Conservation (phyloP, 2,797 vertebrate genomes). For the Toxotes lorentzi region DNA sequence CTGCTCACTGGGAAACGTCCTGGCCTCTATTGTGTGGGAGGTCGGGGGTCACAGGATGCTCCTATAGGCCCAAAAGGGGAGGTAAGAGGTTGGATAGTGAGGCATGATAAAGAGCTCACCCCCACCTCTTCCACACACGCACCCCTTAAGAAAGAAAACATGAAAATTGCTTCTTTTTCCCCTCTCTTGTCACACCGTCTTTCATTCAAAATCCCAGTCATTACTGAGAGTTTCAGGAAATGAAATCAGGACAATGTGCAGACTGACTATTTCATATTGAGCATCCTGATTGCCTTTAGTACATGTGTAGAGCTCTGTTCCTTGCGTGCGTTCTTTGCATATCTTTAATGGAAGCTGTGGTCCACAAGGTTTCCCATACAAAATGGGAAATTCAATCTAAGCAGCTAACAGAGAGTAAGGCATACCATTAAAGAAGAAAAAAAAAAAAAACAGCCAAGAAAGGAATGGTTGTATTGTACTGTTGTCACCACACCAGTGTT, state of each 20-base stretch:
- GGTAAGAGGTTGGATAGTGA: conserved; percentile 86
- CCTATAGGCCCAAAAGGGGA: conserved; percentile 86
- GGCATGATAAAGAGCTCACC: conserved; percentile 82
- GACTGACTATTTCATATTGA: conserved; percentile 72
- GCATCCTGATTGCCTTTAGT: conserved; percentile 74
- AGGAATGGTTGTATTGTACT: conserved; percentile 51
- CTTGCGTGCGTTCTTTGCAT: conserved; percentile 61
- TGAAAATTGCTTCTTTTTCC: conserved; percentile 73
- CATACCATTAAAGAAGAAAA: conserved; percentile 57
- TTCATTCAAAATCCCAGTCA: conserved; percentile 66
- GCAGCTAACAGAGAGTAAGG: conserved; percentile 53
- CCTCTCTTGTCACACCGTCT: conserved; percentile 50
- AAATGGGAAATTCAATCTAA: conserved; percentile 63
- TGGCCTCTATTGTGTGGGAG: conserved; percentile 85
- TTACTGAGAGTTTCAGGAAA: conserved; percentile 76
- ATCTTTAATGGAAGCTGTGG: conserved; percentile 60
- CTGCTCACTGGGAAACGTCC: conserved; percentile 90
- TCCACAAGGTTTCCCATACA: conserved; percentile 71
- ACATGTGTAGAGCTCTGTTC: conserved; percentile 56
- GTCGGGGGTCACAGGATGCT: conserved; percentile 89
- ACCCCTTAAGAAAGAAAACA: conserved; percentile 68
- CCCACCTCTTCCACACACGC: conserved; percentile 22
- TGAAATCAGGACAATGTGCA: conserved; percentile 68
- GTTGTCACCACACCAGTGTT: conserved; percentile 50
- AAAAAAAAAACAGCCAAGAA: conserved; percentile 42